phyloP scores from a whole-genome alignment of 2,888 invertebrate genomes.

The Pseudolycoriella hygida region DNA sequence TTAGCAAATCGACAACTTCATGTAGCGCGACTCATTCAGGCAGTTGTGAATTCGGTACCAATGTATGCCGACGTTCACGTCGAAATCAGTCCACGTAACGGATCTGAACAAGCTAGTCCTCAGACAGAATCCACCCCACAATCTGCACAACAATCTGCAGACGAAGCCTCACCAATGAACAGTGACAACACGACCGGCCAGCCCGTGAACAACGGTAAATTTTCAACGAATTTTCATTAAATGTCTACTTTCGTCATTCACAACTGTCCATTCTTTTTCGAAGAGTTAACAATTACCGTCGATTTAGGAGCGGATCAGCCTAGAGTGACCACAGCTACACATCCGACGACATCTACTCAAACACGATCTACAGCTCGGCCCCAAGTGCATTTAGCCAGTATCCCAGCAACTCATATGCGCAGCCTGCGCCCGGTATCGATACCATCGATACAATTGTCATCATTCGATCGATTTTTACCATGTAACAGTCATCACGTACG shows the following conservation, averaged over 20 bases:
- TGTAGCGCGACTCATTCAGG: conserved; percentile 25
- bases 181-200: conserved; percentile 9
- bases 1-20: conserved; percentile 23
- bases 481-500: conserved; percentile 54
- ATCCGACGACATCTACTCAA: conserved; percentile 52
- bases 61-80: conserved; percentile 25
- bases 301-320: conserved; percentile 7
- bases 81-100: conserved; percentile 18
- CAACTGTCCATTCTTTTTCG: too few relatives aligned
- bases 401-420: conserved; percentile 30
- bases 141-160: conserved; percentile 9
- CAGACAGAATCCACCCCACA: too few relatives aligned
- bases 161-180: conserved; percentile 12
- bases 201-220: too few relatives aligned
- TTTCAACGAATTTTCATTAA: conserved; percentile 5
- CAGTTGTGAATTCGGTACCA: conserved; percentile 24
- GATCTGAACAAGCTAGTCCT: neutral
- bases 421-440: conserved; percentile 25
- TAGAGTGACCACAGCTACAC: conserved; percentile 45
- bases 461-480: conserved; percentile 38
- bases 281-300: too few relatives aligned
- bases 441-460: conserved; percentile 24
- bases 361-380: conserved; percentile 50
- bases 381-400: conserved; percentile 43
- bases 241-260: neutral